Evolutionary conservation across 2,888 invertebrate genomes (phyloP).

Genomic region (Hemaris fuciformis): DNA sequence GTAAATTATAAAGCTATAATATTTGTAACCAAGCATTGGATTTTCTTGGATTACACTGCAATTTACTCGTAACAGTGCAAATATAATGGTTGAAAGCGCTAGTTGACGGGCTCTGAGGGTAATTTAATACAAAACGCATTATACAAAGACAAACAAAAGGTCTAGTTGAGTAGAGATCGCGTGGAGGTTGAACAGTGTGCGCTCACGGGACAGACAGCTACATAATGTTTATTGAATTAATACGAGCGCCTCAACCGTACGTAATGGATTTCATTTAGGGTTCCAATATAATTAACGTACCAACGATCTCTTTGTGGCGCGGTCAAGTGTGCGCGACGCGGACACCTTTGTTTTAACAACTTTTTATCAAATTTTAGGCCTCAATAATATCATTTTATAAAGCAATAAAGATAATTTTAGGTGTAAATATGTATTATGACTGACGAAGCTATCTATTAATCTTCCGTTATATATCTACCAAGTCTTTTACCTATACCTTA

Average conservation of each 20-base stretch:
- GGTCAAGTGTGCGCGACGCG: constrained; percentile 41
- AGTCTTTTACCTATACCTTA: too few species aligned
- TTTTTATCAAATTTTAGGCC: too few species aligned
- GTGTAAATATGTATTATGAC: too few species aligned
- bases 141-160: not conserved
- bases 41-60: not conserved
- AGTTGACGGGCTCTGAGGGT: not conserved
- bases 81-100: not conserved
- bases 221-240: not conserved
- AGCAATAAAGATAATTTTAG: not conserved
- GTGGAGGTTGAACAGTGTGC: not conserved
- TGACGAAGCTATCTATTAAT: too few species aligned
- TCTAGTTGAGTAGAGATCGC: not conserved
- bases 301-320: constrained; percentile 49
- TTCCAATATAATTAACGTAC: constrained; percentile 34
- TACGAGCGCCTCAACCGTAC: not conserved
- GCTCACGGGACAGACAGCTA: too few species aligned
- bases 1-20: not conserved
- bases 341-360: constrained; percentile 2
- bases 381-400: not conserved
- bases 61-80: not conserved
- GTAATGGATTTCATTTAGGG: constrained; percentile 31
- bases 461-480: too few species aligned
- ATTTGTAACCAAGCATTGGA: not conserved
- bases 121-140: too few species aligned